Conservation (phyloP, 1,140 invertebrate species). For the Neelides sp. region DNA sequence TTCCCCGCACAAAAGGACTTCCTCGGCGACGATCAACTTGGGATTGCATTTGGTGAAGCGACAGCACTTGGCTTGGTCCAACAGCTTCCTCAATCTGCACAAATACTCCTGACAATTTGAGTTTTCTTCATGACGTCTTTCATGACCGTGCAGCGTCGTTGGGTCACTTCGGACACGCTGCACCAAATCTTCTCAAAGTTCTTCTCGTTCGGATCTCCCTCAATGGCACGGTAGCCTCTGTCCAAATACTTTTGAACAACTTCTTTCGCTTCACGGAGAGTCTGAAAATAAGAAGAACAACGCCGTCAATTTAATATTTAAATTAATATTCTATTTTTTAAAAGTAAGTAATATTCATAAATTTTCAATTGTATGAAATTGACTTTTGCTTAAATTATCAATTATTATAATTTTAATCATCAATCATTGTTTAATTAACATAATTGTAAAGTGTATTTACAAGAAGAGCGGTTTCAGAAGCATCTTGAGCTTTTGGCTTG, state of each 20-base stretch:
- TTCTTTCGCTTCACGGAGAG: constrained; percentile 26
- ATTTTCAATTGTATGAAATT: too few species aligned
- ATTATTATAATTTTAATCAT: too few species aligned
- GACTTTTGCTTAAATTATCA: too few species aligned
- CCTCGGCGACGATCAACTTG: constrained; percentile 26
- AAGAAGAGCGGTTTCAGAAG: constrained; percentile 24
- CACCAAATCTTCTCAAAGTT: constrained; percentile 30
- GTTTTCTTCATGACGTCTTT: too few species aligned
- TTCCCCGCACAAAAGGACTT: constrained; percentile 27
- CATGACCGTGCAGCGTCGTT: constrained; percentile 25
- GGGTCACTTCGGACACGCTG: constrained; percentile 21
- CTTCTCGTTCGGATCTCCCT: constrained; percentile 23
- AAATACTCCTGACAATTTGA: constrained; percentile 4
- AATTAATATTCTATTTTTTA: too few species aligned
- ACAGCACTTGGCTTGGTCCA: constrained; percentile 29
- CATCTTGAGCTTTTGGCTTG: constrained; percentile 23
- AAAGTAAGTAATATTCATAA: too few species aligned
- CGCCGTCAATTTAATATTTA: too few species aligned
- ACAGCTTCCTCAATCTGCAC: constrained; percentile 26
- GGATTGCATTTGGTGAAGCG: constrained; percentile 29
- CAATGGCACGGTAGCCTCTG: constrained; percentile 29
- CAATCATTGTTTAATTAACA: too few species aligned
- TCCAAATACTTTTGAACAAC: constrained; percentile 28
- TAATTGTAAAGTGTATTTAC: too few species aligned
- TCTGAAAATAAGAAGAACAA: too few species aligned